Conservation (phyloP, 1,140 invertebrate species). For the Drosophila truncata region DNA sequence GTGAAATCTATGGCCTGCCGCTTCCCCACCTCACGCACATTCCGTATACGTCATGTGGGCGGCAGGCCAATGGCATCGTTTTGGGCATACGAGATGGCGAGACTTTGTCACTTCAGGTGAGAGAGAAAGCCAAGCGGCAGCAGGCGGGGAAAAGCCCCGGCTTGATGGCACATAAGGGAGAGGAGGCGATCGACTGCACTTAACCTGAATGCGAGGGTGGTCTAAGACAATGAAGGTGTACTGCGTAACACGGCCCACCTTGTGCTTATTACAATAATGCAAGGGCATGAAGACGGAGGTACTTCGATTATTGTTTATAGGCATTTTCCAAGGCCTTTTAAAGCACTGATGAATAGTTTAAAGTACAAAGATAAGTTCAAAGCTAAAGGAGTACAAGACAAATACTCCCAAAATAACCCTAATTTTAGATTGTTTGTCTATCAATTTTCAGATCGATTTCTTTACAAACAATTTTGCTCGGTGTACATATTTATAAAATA, state of each 20-base stretch:
- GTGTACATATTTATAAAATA: constrained; percentile 62
- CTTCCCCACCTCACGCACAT: constrained; percentile 34
- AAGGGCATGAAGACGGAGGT: background rate
- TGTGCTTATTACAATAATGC: constrained; percentile 14
- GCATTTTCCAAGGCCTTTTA: background rate
- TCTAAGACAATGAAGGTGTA: constrained; percentile 9
- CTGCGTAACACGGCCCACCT: constrained; percentile 5
- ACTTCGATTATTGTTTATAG: background rate
- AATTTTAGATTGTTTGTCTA: no score
- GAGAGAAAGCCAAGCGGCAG: constrained; percentile 29
- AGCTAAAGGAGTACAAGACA: background rate
- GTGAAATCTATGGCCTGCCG: constrained; percentile 68
- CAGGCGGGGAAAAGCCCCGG: background rate
- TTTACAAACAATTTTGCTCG: background rate
- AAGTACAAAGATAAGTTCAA: no score
- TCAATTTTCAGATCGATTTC: background rate
- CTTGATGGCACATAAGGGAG: background rate
- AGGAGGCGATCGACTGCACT: constrained; percentile 41
- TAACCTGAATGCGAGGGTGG: constrained; percentile 8
- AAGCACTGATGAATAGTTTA: background rate
- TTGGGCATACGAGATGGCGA: constrained; percentile 41
- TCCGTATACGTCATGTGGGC: constrained; percentile 63
- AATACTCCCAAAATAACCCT: no score
- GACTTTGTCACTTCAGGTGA: constrained; percentile 58
- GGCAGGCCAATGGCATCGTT: constrained; percentile 43